Evolutionary conservation across 2,888 invertebrate species (phyloP), one percentile per base, ranked within the genome.

Genomic region (Ormyrus thymus): DNA sequence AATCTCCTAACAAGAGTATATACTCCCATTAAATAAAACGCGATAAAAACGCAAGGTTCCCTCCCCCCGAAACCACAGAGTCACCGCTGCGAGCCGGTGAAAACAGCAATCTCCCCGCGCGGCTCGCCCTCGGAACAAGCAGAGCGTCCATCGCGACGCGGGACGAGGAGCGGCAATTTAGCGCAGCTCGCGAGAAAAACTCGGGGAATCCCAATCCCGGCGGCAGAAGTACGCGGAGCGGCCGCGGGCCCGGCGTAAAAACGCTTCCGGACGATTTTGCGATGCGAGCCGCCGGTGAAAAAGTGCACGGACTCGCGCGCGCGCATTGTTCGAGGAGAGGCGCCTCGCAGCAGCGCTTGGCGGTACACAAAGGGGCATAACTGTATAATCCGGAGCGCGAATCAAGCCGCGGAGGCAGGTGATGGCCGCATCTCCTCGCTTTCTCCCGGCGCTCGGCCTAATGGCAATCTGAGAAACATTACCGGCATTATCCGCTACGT

Each of bases 391-490:
- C 70, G 58, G 64, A 62, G 61, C 64, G 76, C 74, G 68, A 72
- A 75, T 75, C 70, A 77, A 72, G 73, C 50, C 65, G 59, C 58
- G 53, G 66, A 68, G 71, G 68, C 78, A 74, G 79, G 80, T 77
- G 80, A 81, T 81, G 81, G 78, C 80, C 51, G 45, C 29, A 29
- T 29, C 29, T 29, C 29, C 58, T 56, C 62, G 56, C 62, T 50
- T 8, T 8, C 51, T 53, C 61, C 74, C 82, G 85, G 86, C 87
- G 86, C 85, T 86, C 83, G 86, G n/a, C n/a, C 86, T 87, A 87
- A 87, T 87, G 86, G 87, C 86, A 85, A 87, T 86, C 85, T 84
- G 76, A 65, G 82, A 84, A 82, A 83, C 84, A 84, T 83, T 85
- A 84, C 84, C 84, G 81, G 84, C 84, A 86, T 86, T 85, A 85